Conservation (phyloP, 2,797 vertebrate genomes). For the Acanthurus leucopareius region DNA sequence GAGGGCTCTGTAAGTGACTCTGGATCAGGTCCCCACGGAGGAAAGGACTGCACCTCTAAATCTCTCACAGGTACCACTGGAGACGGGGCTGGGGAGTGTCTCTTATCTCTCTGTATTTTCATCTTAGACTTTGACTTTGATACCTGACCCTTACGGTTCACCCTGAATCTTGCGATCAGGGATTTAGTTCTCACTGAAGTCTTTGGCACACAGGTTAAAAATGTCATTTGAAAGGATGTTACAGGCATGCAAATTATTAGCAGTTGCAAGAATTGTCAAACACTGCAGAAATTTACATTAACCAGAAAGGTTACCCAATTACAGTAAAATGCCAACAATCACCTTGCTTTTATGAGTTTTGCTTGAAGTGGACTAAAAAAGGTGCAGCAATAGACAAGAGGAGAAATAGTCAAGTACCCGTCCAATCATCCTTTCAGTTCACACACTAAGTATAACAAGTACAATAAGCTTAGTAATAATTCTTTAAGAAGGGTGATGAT, state of each 20-base stretch:
- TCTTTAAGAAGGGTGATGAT: neutral
- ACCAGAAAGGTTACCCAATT: conserved; percentile 16
- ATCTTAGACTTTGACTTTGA: conserved; percentile 45
- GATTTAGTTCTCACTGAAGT: conserved; percentile 13
- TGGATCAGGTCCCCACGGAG: conserved; percentile 90
- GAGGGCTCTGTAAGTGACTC: conserved; percentile 85
- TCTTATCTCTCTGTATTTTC: conserved; percentile 67
- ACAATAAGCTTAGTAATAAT: conserved; percentile 22
- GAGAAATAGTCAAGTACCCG: conserved; percentile 1
- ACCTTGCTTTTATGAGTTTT: conserved; percentile 14
- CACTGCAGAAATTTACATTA: neutral
- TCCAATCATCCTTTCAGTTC: conserved; percentile 39
- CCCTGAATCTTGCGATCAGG: neutral
- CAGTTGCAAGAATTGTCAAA: neutral
- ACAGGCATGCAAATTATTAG: conserved; percentile 1
- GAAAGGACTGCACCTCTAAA: conserved; percentile 93
- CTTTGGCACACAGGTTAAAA: neutral
- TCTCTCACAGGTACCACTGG: conserved; percentile 91
- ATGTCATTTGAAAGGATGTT: neutral
- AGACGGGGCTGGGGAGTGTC: conserved; percentile 69
- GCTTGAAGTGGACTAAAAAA: conserved; percentile 43
- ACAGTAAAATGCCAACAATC: conserved; percentile 36
- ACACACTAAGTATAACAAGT: conserved; percentile 19
- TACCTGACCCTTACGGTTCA: conserved; percentile 24
- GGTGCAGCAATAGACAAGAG: neutral